Base-by-base conservation (phyloP, 2,113 vertebrate species). In the Seriola aureovittata region DNA sequence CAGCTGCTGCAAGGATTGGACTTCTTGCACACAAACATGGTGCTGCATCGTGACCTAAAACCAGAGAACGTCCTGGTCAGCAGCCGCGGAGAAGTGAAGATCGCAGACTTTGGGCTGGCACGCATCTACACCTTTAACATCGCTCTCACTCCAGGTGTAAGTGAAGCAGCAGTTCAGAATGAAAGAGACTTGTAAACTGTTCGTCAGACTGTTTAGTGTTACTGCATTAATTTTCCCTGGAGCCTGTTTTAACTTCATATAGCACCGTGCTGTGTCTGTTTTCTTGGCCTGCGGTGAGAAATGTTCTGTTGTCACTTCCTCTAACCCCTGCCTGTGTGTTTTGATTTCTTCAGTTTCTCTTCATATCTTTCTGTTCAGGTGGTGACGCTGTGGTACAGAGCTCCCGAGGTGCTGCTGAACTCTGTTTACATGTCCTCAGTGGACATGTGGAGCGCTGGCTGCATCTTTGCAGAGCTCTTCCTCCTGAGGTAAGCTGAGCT, bases 301-400 rank as follows among this genome's bases (percentile, higher is more conserved):
- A 7, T 46, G 5, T 55, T 50, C 44, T 52, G 25, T 34, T 42
- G 17, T 23, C n/a, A 34, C 16, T 63, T 46, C 55, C 55, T 60
- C 54, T 25, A 36, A 32, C 29, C 17, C 17, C 40, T n/a, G 29
- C 9, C 29, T 32, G 1, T n/a, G 64, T 36, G 36, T 25, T n/a
- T 59, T 46, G 17, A 1, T 60, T 8, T n/a, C 17, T n/a, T 16
- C 21, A 1, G 5, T 21, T 38, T 65, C 16, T 59, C 12, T 34
- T 10, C 12, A 4, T 21, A 2, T 4, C n/a, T 0, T 4, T 69
- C 5, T 73, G 50, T 77, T 40, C 87, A 96, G 96, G 95, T 96
- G 72, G 94, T 95, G 82, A 96, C 95, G 1, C 86, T 96, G 75
- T 96, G 96, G 95, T 96, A 96, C 87, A 85, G 95, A 78, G 95